Percentiles rank a stretch among this genome's conserved stretches.
Conservation (phyloP, 2,888 invertebrate species). For the Zhengitettix transpicula region DNA sequence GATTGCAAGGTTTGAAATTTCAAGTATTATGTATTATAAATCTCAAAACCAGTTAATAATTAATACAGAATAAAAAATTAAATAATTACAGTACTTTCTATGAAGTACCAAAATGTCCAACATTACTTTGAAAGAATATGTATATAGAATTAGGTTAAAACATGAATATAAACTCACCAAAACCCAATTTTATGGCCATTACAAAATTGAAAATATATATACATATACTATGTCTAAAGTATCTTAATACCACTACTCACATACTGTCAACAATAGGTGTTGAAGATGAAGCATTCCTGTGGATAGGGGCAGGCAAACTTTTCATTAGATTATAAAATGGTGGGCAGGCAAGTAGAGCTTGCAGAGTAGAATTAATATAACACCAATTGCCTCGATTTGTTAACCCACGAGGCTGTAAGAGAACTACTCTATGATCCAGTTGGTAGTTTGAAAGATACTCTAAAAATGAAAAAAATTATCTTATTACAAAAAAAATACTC, state of each 20-base stretch:
- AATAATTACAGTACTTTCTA: too few relatives aligned
- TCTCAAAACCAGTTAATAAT: too few relatives aligned
- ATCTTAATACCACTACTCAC: too few relatives aligned
- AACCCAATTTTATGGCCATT: neutral
- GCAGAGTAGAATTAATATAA: slow-evolving; percentile 88
- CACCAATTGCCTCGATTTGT: slow-evolving; percentile 91
- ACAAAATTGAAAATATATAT: neutral
- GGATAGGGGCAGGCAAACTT: slow-evolving; percentile 50
- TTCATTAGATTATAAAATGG: slow-evolving; percentile 85
- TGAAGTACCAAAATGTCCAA: too few relatives aligned
- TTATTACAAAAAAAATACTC: neutral
- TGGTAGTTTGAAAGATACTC: slow-evolving; percentile 60
- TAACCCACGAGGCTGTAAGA: slow-evolving; percentile 75
- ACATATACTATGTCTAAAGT: too few relatives aligned
- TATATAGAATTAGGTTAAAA: too few relatives aligned
- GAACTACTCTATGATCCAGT: slow-evolving; percentile 61
- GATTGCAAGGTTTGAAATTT: too few relatives aligned
- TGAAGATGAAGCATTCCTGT: slow-evolving; percentile 22
- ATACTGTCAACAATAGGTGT: slow-evolving; percentile 85
- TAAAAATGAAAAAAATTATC: slow-evolving; percentile 16
- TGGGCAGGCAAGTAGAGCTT: slow-evolving; percentile 85
- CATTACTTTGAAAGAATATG: too few relatives aligned
- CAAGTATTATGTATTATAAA: too few relatives aligned
- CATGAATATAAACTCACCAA: neutral
- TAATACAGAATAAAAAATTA: too few relatives aligned